Evolutionary conservation across 2,888 invertebrate species (phyloP), one percentile per base, ranked within the genome.

Genomic region (Pycnomerus fuliginosus): DNA sequence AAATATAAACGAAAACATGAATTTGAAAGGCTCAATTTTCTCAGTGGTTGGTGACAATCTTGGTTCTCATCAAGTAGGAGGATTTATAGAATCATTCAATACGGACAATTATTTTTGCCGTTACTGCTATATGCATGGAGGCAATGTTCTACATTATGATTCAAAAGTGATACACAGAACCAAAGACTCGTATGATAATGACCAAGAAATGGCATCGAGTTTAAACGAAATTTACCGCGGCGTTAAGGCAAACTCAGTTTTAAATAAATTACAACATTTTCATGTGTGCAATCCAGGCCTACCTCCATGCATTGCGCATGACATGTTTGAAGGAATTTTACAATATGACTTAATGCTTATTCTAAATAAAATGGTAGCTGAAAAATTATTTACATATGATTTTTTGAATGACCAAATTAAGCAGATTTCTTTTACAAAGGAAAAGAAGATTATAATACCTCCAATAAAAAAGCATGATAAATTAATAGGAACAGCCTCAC

Each of bases 71-170:
- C 44, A 49, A 23, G 41, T 62, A 23, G 58, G 57, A 15, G 59
- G 56, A 11, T 57, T 51, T 51, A 16, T 30, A 7, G 50, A 54
- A 50, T 60, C 56, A 35, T 60, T 62, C 39, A 35, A 33, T 31
- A 38, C 11, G 4, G 3, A 4, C 11, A 10, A 10, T 7, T 25
- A 25, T 25, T 25, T 25, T 10, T 25, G 25, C 10, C 25, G 25
- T 4, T 25, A 8, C 10, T 25, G 25, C 11, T 25, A 8, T 8
- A 3, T 25, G 10, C n/a, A 35, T 4, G 36, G 28, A 7, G 17
- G 16, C 8, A 22, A 33, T 22, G 10, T 8, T n/a, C 7, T n/a
- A n/a, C n/a, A n/a, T n/a, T n/a, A n/a, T n/a, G n/a, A n/a, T n/a
- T n/a, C n/a, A n/a, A n/a, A n/a, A n/a, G n/a, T n/a, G n/a, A n/a